phyloP scores from a whole-genome alignment of 1,140 invertebrate genomes.

The Chrysoperla carnea region DNA sequence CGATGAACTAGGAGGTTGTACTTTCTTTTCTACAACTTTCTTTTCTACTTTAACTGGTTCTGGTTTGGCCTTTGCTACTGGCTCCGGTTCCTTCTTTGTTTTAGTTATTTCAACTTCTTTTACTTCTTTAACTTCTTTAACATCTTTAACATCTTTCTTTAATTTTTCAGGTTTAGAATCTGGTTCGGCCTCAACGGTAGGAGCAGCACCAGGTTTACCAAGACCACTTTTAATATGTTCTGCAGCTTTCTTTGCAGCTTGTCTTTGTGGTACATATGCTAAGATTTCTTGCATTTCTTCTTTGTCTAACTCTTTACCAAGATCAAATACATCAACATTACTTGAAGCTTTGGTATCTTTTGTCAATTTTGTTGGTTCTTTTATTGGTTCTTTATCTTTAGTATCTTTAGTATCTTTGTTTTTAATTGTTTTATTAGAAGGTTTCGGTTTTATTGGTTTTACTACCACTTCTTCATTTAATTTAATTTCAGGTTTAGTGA shows the following conservation, averaged over 20 bases:
- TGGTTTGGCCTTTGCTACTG: neutral
- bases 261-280: constrained; percentile 72
- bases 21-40: neutral
- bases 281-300: constrained; percentile 45
- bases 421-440: constrained; percentile 9
- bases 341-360: constrained; percentile 9
- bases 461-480: constrained; percentile 18
- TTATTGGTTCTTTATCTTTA: constrained; percentile 22
- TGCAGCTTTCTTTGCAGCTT: constrained; percentile 80
- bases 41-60: neutral
- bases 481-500: constrained; percentile 23
- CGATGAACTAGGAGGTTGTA: constrained; percentile 3
- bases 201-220: constrained; percentile 30
- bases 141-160: constrained; percentile 23
- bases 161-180: constrained; percentile 14
- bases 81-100: constrained; percentile 4
- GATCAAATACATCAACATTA: constrained; percentile 35
- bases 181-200: constrained; percentile 11
- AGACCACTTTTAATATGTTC: constrained; percentile 74
- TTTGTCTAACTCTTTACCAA: constrained; percentile 40
- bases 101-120: constrained; percentile 16
- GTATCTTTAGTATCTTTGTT: constrained; percentile 20
- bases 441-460: constrained; percentile 17
- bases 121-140: constrained; percentile 19
- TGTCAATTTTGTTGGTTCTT: constrained; percentile 8